Conservation (phyloP, 2,797 vertebrate genomes). For the Platyrinchus mystaceus region DNA sequence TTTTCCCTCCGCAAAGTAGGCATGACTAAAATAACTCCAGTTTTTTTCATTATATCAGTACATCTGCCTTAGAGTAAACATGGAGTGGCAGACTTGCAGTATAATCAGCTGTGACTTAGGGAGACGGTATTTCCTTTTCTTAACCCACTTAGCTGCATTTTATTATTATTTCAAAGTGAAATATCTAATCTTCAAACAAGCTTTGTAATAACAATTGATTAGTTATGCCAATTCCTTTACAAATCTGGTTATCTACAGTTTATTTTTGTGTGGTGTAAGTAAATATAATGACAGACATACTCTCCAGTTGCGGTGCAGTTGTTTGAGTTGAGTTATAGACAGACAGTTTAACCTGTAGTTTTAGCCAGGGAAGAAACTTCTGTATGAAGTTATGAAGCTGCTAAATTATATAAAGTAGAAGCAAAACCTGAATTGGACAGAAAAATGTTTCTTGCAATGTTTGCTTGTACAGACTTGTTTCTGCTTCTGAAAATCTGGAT, state of each 20-base stretch:
- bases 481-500: neutral
- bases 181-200: conserved; percentile 75
- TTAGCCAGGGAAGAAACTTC: neutral
- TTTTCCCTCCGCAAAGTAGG: conserved; percentile 72
- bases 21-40: conserved; percentile 73
- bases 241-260: conserved; percentile 79
- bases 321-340: conserved; percentile 6
- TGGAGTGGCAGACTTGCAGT: conserved; percentile 61
- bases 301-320: conserved; percentile 45
- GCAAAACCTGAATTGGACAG: neutral
- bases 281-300: conserved; percentile 56
- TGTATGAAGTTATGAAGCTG: neutral
- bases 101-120: conserved; percentile 65
- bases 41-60: conserved; percentile 70
- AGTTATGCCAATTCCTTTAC: conserved; percentile 79
- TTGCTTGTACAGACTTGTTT: neutral
- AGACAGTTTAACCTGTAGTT: conserved; percentile 42
- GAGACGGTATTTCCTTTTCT: conserved; percentile 69
- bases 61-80: conserved; percentile 71
- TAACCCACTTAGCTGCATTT: conserved; percentile 67
- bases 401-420: neutral
- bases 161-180: conserved; percentile 67
- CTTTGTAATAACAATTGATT: conserved; percentile 77
- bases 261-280: conserved; percentile 65
- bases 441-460: conserved; percentile 3